Conservation (phyloP, 2,797 vertebrate species). For the Tapirus indicus region DNA sequence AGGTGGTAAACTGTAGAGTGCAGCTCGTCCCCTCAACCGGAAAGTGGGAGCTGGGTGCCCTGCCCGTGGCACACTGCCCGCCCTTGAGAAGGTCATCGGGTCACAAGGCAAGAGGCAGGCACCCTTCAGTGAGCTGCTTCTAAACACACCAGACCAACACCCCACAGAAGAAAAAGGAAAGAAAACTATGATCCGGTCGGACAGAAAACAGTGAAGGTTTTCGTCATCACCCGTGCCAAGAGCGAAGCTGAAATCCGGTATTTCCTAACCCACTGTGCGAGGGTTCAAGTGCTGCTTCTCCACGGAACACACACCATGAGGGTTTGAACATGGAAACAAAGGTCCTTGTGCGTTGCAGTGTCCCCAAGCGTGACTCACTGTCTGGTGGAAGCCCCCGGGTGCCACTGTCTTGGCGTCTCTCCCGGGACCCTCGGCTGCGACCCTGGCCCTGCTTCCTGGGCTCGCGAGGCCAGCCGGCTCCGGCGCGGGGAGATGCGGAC, state of each 20-base stretch:
- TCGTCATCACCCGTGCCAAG: rapidly evolving
- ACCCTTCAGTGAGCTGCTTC: background rate
- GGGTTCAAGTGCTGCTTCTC: background rate
- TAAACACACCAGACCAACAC: no score
- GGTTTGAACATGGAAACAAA: background rate
- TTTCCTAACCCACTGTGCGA: background rate
- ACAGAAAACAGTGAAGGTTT: background rate
- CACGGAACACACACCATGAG: rapidly evolving
- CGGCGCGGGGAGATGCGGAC: rapidly evolving
- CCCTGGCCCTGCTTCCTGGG: background rate
- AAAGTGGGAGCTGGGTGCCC: no score
- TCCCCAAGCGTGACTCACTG: background rate
- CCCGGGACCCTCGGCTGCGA: background rate
- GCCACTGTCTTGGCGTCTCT: background rate
- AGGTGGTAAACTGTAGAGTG: rapidly evolving
- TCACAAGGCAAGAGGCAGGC: rapidly evolving
- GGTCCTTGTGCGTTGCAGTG: no score
- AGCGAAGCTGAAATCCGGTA: background rate
- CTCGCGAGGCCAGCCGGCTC: background rate
- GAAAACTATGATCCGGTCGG: rapidly evolving
- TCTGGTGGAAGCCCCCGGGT: no score
- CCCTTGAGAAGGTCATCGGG: background rate
- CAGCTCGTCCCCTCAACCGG: rapidly evolving
- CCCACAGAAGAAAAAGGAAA: background rate
- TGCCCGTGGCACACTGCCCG: rapidly evolving